Base-by-base conservation (phyloP, 2,113 vertebrate species). In the Numenius arquata region DNA sequence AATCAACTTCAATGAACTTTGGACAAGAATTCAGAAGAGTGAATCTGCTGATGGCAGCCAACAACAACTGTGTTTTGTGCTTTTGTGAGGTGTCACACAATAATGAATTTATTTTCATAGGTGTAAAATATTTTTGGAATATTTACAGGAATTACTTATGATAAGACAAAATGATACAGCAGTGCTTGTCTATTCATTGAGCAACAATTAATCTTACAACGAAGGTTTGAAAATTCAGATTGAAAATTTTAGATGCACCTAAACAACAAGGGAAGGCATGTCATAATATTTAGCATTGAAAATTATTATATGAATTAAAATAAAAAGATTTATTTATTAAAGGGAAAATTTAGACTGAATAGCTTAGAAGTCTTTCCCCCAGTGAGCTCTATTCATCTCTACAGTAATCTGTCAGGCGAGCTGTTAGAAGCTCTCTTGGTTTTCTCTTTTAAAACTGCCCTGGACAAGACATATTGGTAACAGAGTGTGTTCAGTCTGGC, bases 401-500 rank as follows among this genome's bases (percentile, higher is more conserved):
- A 22, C 52, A 82, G 34, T 29, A 41, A 50, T 59, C 52, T 47
- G 15, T n/a, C 34, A 63, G 29, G 23, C 73, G 10, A 53, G 8
- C 21, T 92, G 17, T 41, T 68, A 82, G 52, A 66, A 82, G 2
- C 8, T 56, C 6, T 59, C 47, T 55, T 50, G 22, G 12, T 87
- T 85, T 70, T 74, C 45, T 70, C 47, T 81, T 80, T 48, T 67
- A 79, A 43, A 91, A 32, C 26, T 52, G 32, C 25, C 59, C 30
- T 25, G 23, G 12, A 22, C 23, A 73, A 65, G 18, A 61, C 9
- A 36, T 16, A 56, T 12, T 68, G 26, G 27, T 48, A 66, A 68
- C 34, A 52, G 14, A 70, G 5, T 1, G 2, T 6, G 6, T 68
- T 72, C 15, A 27, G 21, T 56, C 53, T 80, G 71, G 0, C 21